Base-by-base conservation (phyloP, 92 coral and sea anemone genomes). In the Epizoanthus illoricatus region DNA sequence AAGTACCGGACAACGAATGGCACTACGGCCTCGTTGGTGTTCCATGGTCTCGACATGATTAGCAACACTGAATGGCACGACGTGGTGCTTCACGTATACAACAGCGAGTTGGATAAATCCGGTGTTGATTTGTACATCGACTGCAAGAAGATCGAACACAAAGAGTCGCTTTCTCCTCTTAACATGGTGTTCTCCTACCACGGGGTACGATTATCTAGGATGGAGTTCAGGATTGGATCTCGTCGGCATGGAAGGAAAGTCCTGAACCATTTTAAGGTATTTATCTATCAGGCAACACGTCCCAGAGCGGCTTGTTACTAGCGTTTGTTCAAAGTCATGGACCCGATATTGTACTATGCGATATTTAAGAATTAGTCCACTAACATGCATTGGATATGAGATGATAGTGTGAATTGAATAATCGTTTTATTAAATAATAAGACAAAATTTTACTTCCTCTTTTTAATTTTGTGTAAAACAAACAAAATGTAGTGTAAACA, bases 191-290 rank as follows among this genome's bases (percentile, higher is more conserved):
- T 96, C 83, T 90, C 99, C 6, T 96, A 96, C 62, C 86, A 71
- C 41, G 97, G 94, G 18, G 88, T 90, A 10, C 81, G 93, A 57
- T 74, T 89, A 18, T 88, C 98, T 11, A 69, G 90, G 66, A 69
- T 96, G 92, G 94, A 91, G 78, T 91, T 96, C 85, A 89, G 99
- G 39, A 80, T 96, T 61, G 99, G 85, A 45, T 97, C 94, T 80
- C 78, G 93, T 71, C 91, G 87, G 4, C 23, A 20, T n/a, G 85
- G 87, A 13, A 82, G 33, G 28, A 82, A 69, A 57, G 60, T 85
- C 33, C 54, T 78, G 57, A 55, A 86, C 2, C 85, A 85, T 39
- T 96, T 88, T 87, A 76, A 84, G 99, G 99, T 96, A 73, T 28
- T 19, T 61, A 5, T 5, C 19, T 56, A 4, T 3, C 61, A 5